Conservation (phyloP, 2,888 invertebrate genomes). For the Dryococelus australis region DNA sequence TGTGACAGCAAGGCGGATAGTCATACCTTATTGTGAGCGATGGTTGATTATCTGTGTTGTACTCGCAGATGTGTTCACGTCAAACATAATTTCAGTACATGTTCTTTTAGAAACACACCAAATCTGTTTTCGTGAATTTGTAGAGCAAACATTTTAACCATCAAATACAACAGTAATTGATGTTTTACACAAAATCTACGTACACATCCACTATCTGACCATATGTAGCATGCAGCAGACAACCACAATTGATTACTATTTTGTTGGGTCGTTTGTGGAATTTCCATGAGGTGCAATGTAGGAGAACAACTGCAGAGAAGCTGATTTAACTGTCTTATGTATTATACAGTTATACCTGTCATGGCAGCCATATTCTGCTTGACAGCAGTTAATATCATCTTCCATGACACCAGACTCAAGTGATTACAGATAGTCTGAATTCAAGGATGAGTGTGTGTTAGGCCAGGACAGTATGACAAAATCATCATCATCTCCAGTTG, state of each 20-base stretch:
- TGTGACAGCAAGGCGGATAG: neutral
- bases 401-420: neutral
- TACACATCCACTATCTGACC: neutral
- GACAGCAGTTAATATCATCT: neutral
- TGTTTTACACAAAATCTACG: neutral
- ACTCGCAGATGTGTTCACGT: neutral
- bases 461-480: too few relatives aligned
- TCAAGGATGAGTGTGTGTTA: too few relatives aligned
- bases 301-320: neutral
- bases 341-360: neutral
- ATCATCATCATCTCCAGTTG: neutral
- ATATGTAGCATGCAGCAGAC: neutral
- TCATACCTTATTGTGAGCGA: neutral
- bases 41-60: constrained; percentile 4
- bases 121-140: neutral
- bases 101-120: neutral
- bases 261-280: neutral
- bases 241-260: neutral
- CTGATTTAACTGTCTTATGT: neutral
- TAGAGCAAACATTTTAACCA: neutral
- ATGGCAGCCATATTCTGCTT: neutral
- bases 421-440: neutral
- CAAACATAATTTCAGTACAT: neutral
- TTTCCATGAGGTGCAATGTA: neutral
- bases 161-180: neutral